Percentiles rank a stretch among this genome's conserved stretches.
These are phyloP conservation scores for Lepidurus apus DNA, from an alignment of 1,140 invertebrate genomes.

Conservation along the genomic window DNA sequence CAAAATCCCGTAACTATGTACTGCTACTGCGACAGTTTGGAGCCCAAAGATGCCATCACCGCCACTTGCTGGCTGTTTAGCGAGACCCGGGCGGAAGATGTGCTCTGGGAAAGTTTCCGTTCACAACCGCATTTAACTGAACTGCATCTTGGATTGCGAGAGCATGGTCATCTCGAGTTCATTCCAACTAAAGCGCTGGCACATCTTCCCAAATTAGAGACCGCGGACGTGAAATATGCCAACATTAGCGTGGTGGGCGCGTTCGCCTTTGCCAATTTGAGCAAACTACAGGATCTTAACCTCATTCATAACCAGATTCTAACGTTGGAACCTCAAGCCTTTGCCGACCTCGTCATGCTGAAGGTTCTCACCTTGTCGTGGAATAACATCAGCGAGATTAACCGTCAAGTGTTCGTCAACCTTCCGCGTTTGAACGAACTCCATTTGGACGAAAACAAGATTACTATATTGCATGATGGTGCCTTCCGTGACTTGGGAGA, in stretches of 20 bases:
- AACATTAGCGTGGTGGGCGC: constrained; percentile 59
- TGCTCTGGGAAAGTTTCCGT: constrained; percentile 59
- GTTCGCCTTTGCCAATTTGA: constrained; percentile 63
- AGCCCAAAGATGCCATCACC: constrained; percentile 44
- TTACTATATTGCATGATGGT: constrained; percentile 62
- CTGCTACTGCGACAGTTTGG: constrained; percentile 47
- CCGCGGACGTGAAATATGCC: constrained; percentile 62
- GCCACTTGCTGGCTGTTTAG: constrained; percentile 60
- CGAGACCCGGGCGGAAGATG: constrained; percentile 56
- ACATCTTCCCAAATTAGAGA: constrained; percentile 57
- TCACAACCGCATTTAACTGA: constrained; percentile 62
- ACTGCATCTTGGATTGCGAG: constrained; percentile 61
- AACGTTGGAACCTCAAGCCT: constrained; percentile 56
- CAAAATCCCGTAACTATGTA: constrained; percentile 42
- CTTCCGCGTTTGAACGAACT: constrained; percentile 61
- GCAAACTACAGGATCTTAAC: constrained; percentile 58
- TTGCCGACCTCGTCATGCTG: constrained; percentile 60
- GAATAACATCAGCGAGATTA: constrained; percentile 64
- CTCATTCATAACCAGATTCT: constrained; percentile 62
- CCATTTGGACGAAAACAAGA: constrained; percentile 62
- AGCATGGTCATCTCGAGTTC: constrained; percentile 55
- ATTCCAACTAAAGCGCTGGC: constrained; percentile 61
- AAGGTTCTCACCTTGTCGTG: constrained; percentile 61
- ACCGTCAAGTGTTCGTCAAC: constrained; percentile 61
- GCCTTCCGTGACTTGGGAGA: constrained; percentile 60